These are phyloP conservation scores for Sebastes trivittatus DNA, from an alignment of 2,797 vertebrate genomes.

Conservation along the genomic window DNA sequence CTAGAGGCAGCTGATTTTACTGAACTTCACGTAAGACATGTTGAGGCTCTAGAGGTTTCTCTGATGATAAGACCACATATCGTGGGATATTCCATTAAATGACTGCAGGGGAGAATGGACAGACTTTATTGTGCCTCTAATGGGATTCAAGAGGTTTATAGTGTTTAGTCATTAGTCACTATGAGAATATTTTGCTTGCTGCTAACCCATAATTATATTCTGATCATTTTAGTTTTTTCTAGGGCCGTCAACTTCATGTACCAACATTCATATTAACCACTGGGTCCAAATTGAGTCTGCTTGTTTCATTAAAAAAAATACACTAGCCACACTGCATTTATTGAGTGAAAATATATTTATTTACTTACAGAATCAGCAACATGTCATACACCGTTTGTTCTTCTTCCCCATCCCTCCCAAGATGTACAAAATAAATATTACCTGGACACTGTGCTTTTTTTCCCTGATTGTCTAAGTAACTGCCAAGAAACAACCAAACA, in stretches of 20 bases:
- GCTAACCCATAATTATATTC: background rate
- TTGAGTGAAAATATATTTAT: constrained; percentile 86
- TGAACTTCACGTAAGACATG: constrained; percentile 80
- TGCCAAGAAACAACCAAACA: constrained; percentile 69
- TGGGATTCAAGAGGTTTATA: background rate
- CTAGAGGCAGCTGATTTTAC: constrained; percentile 86
- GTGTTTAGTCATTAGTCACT: background rate
- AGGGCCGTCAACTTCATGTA: background rate
- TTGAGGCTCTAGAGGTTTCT: constrained; percentile 64
- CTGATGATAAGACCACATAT: constrained; percentile 81
- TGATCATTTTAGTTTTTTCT: background rate
- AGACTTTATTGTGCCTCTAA: background rate
- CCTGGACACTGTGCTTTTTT: constrained; percentile 76
- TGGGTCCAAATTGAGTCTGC: background rate
- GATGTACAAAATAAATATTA: constrained; percentile 82
- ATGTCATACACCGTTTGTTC: constrained; percentile 71
- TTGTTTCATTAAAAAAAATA: background rate
- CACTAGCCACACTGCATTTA: constrained; percentile 13
- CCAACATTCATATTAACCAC: background rate
- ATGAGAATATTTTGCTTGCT: background rate
- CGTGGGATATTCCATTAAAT: constrained; percentile 86
- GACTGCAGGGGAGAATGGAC: background rate
- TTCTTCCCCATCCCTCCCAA: constrained; percentile 56
- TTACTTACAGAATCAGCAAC: constrained; percentile 81
- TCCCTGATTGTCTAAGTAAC: constrained; percentile 84